Evolutionary conservation across 2,888 invertebrate species (phyloP), one percentile per base, ranked within the genome.

Genomic region (Scelioninae gen. 2): DNA sequence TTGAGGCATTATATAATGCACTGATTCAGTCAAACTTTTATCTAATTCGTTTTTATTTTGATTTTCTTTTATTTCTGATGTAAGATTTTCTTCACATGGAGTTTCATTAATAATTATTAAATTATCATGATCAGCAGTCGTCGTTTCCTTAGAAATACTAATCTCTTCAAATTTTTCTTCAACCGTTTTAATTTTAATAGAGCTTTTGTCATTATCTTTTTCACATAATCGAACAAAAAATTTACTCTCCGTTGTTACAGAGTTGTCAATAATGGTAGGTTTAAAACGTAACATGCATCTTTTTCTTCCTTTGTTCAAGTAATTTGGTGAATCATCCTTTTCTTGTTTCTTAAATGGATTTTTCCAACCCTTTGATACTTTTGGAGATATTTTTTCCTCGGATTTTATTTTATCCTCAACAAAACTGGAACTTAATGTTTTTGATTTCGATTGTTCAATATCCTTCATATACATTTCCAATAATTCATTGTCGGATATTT

Each of bases 231-330:
- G 73, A 0, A 78, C 35, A 61, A 86, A 86, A 71, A 82, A 86
- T 81, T 83, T 81, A 50, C 86, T 86, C 52, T 81, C 76, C 6
- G 75, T 41, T 2, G 81, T 43, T 11, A 61, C 70, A 35, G 76
- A 77, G 22, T 81, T 79, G 58, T 85, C 79, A 52, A 86, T 80
- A 15, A 85, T 78, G 10, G 85, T 86, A 25, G 81, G 79, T 19
- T 73, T 80, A 22, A 82, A 73, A 6, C 79, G 64, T 13, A 76
- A 79, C 48, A 78, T 63, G 1, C 64, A 57, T n/a, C 79, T 79
- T 64, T 76, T 80, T 61, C 78, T 80, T n/a, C 76, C 77, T 15
- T 76, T 78, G 6, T 52, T 75, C 37, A 85, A 48, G 39, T 85
- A 74, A 76, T 79, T 84, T 7, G 86, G 86, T 9, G 86, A 86